Evolutionary conservation across 2,888 invertebrate species (phyloP).

Genomic region (Coleophora deauratella): DNA sequence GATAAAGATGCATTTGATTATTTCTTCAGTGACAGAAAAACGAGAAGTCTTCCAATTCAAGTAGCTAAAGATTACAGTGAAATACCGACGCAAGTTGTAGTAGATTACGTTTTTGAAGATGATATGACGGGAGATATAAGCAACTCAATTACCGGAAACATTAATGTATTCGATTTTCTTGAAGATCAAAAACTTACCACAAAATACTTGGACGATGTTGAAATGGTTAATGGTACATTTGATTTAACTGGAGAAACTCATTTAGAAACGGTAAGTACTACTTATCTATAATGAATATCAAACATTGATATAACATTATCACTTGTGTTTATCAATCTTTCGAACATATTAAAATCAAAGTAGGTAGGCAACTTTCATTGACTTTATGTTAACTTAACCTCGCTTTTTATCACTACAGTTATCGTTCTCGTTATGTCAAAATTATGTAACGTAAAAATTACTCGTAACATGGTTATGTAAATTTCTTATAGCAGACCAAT

Average conservation of each 20-base stretch:
- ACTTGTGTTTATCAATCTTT: too few relatives aligned
- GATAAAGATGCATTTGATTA: slow-evolving; percentile 5
- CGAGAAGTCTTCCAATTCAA: slow-evolving; percentile 22
- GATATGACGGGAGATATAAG: slow-evolving; percentile 8
- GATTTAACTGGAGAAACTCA: too few relatives aligned
- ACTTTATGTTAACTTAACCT: too few relatives aligned
- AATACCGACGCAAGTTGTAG: slow-evolving; percentile 26
- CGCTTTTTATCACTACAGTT: too few relatives aligned
- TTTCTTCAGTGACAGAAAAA: slow-evolving; percentile 14
- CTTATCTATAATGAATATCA: too few relatives aligned
- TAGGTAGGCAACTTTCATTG: too few relatives aligned
- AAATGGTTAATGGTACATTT: slow-evolving; percentile 25
- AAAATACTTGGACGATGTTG: slow-evolving; percentile 34
- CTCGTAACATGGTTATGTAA: background rate
- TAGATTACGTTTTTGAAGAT: slow-evolving; percentile 38
- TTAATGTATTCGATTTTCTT: slow-evolving; percentile 32
- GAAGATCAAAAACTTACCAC: slow-evolving; percentile 38
- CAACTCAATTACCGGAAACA: too few relatives aligned
- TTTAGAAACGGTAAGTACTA: slow-evolving; percentile 3
- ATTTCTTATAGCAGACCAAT: too few relatives aligned
- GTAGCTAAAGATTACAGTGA: slow-evolving; percentile 30
- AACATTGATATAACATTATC: too few relatives aligned
- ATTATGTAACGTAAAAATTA: too few relatives aligned
- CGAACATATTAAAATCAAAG: too few relatives aligned
- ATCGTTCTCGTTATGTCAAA: too few relatives aligned